Conservation (phyloP, 2,113 vertebrate species). For the Pseudonaja textilis region DNA sequence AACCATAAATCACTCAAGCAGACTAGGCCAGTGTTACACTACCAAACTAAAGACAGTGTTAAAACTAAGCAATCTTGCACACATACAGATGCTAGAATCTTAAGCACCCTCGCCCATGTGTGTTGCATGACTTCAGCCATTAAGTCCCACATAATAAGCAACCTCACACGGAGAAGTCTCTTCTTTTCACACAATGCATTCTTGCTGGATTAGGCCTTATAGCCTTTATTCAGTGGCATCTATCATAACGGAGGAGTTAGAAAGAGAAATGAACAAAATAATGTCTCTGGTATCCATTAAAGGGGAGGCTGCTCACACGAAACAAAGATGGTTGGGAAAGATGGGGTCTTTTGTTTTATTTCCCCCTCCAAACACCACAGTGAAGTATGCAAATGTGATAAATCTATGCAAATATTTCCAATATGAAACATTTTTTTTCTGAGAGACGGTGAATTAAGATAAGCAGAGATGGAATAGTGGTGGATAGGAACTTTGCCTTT, state of each 20-base stretch:
- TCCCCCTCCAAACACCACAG: background rate
- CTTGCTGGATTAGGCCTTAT: background rate
- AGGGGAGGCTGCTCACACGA: background rate
- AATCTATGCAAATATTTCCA: background rate
- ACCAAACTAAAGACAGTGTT: background rate
- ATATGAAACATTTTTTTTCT: conserved; percentile 6
- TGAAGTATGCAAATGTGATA: conserved; percentile 5
- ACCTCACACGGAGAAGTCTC: background rate
- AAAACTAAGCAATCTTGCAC: background rate
- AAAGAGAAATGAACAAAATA: background rate
- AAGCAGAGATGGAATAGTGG: conserved; percentile 20
- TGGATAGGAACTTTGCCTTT: conserved; percentile 32
- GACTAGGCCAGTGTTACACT: background rate
- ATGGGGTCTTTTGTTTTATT: conserved; percentile 12
- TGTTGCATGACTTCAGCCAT: background rate
- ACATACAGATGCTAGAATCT: background rate
- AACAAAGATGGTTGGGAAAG: conserved; percentile 17
- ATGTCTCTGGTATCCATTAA: conserved; percentile 29
- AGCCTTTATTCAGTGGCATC: background rate
- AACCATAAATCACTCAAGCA: background rate
- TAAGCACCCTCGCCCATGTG: background rate
- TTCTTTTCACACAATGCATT: background rate
- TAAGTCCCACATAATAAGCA: background rate
- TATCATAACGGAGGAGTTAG: background rate
- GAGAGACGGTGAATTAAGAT: conserved; percentile 27